Evolutionary conservation across 2,888 invertebrate species (phyloP).

Genomic region (Andrena dorsata): DNA sequence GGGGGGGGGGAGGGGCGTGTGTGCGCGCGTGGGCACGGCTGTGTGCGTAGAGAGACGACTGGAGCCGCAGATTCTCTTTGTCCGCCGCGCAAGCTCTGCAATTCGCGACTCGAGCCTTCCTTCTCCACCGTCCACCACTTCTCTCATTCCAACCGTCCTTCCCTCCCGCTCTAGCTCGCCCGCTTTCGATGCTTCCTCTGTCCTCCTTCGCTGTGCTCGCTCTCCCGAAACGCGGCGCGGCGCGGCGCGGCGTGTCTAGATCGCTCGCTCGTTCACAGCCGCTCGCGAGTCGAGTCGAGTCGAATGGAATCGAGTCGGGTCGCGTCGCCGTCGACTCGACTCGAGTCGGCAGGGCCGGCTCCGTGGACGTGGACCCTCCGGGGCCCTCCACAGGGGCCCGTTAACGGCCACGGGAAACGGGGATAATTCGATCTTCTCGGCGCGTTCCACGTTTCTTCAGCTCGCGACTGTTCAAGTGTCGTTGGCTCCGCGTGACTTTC

Average conservation of each 20-base stretch:
- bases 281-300: constrained; percentile 15
- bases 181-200: constrained; percentile 36
- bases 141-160: constrained; percentile 45
- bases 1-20: too few relatives aligned
- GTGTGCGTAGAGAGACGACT: constrained; percentile 75
- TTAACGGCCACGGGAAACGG: constrained; percentile 39
- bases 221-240: constrained; percentile 48
- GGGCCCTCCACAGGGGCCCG: constrained; percentile 37
- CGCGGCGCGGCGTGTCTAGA: neutral
- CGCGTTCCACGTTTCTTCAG: constrained; percentile 47
- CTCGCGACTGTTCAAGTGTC: constrained; percentile 61
- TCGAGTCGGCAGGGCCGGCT: constrained; percentile 61
- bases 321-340: constrained; percentile 28
- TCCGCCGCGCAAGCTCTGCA: constrained; percentile 82
- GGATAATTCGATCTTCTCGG: constrained; percentile 61
- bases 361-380: constrained; percentile 51
- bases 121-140: constrained; percentile 22
- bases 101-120: constrained; percentile 68
- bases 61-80: constrained; percentile 84
- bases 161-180: constrained; percentile 56
- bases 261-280: constrained; percentile 16
- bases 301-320: constrained; percentile 46
- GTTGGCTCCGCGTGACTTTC: too few relatives aligned
- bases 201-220: constrained; percentile 45
- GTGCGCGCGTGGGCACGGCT: constrained; percentile 58